Base-by-base conservation (phyloP, 2,797 vertebrate species). In the Melanotaenia trifasciata region DNA sequence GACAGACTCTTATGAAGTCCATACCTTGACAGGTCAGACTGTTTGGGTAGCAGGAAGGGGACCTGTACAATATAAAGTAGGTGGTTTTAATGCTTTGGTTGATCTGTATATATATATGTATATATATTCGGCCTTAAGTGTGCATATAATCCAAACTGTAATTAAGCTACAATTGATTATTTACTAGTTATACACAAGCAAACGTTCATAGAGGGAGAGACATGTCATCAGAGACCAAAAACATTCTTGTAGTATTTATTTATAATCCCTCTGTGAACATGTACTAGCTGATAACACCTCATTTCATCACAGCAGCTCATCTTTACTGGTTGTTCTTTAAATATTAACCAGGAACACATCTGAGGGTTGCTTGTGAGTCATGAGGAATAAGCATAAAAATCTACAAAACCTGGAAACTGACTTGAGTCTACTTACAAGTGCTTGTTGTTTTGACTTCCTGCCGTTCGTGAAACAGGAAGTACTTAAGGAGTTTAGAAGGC, bases 391-490 rank as follows among this genome's bases (percentile, higher is more conserved):
- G 1, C 30, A 2, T 20, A 22, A n/a, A 65, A 26, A 58, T 20
- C 51, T 9, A 0, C n/a, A 58, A 62, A 54, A 58, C 20, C 12
- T n/a, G 9, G 33, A 36, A 32, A 16, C 6, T 50, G 20, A 30
- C 16, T 32, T 54, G 24, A 64, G 16, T 38, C 16, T 36, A 60
- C 69, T 76, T 22, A 70, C 72, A 30, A 40, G n/a, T 51, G 2
- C 32, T 18, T 28, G 13, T 57, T 50, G n/a, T 40, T 26, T 32
- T 16, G 10, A 0, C 50, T 35, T 70, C 51, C 10, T 14, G 4
- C 36, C 26, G 22, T 3, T 10, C 5, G 28, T 67, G 72, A 71
- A 58, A 59, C 53, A 78, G 84, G 86, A 90, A 90, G 70, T 71
- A 20, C 20, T 3, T 1, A 7, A 12, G 1, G 1, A 2, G 0